Base-by-base conservation (phyloP, 2,888 invertebrate genomes). In the Urechis unicinctus region DNA sequence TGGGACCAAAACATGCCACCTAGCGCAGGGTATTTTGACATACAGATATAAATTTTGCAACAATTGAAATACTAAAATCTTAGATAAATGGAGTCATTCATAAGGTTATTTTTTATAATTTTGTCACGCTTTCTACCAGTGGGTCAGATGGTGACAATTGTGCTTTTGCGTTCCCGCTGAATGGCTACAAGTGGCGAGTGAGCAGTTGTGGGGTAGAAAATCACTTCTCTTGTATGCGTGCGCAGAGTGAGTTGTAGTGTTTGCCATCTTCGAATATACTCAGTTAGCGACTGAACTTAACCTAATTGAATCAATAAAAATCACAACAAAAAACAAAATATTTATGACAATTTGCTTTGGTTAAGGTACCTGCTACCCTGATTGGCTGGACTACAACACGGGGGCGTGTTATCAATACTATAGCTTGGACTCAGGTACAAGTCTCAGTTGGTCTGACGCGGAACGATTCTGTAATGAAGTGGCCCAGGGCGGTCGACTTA, bases 161-260 rank as follows among this genome's bases (percentile, higher is more conserved):
- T 25, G 59, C 53, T 4, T 30, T 22, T 21, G 36, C 57, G 21
- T 46, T 47, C 0, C 45, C 59, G 9, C 9, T 57, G 13, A 43
- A 47, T 28, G 25, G 49, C 24, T 53, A 43, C 56, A 36, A 45
- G 48, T 59, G 59, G 59, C 22, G 56, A 25, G 36, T 57, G 3
- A 46, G 25, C 24, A 46, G 17, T 26, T 59, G 59, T 42, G 53
- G 30, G 24, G 26, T 41, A 6, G 57, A 53, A 26, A 59, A 53
- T 41, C 28, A 53, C 41, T 59, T 30, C 49, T 31, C 55, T 21
- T 60, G 60, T 42, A 50, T 58, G 42, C 58, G 50, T 52, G 30
- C 43, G 3, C 41, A 60, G 50, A 56, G 60, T 60, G 30, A 36
- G n/a, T n/a, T n/a, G n/a, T n/a, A n/a, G n/a, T n/a, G n/a, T n/a